These are phyloP conservation scores for Solea solea DNA, from an alignment of 2,113 vertebrate species.

Conservation along the genomic window DNA sequence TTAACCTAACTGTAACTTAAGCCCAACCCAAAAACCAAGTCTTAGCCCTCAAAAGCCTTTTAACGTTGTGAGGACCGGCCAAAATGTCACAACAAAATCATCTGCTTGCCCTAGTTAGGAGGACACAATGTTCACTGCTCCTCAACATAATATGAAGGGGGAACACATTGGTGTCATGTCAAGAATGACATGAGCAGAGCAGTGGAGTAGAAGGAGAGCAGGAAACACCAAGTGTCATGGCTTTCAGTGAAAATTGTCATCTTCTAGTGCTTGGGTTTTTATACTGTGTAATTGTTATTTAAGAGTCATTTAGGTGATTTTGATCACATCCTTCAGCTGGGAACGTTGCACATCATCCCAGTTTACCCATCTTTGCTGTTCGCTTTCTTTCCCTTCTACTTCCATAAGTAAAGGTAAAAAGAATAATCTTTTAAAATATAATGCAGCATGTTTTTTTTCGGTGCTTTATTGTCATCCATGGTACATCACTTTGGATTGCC, in stretches of 20 bases:
- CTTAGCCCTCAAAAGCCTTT: too few species aligned
- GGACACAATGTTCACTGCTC: conserved; percentile 53
- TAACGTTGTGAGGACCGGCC: too few species aligned
- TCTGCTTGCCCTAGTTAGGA: conserved; percentile 63
- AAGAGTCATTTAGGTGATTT: conserved; percentile 16
- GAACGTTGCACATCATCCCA: too few species aligned
- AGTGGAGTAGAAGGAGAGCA: conserved; percentile 71
- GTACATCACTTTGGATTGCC: too few species aligned
- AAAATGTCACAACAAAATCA: not conserved
- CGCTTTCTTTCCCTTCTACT: not conserved
- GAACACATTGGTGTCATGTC: conserved; percentile 64
- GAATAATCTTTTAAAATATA: too few species aligned
- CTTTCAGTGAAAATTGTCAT: not conserved
- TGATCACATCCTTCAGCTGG: not conserved
- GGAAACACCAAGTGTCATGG: conserved; percentile 27
- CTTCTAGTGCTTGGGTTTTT: conserved; percentile 1
- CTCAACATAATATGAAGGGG: conserved; percentile 53
- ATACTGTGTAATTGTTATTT: conserved; percentile 8
- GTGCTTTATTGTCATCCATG: too few species aligned
- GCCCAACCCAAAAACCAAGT: too few species aligned
- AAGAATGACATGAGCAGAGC: conserved; percentile 67
- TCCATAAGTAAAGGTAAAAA: too few species aligned
- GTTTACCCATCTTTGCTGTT: not conserved
- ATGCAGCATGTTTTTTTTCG: too few species aligned
- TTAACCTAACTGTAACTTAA: too few species aligned